Percentiles rank a stretch among this genome's conserved stretches.
These are phyloP conservation scores for Xylocampa areola DNA, from an alignment of 2,888 invertebrate genomes.

Conservation along the genomic window DNA sequence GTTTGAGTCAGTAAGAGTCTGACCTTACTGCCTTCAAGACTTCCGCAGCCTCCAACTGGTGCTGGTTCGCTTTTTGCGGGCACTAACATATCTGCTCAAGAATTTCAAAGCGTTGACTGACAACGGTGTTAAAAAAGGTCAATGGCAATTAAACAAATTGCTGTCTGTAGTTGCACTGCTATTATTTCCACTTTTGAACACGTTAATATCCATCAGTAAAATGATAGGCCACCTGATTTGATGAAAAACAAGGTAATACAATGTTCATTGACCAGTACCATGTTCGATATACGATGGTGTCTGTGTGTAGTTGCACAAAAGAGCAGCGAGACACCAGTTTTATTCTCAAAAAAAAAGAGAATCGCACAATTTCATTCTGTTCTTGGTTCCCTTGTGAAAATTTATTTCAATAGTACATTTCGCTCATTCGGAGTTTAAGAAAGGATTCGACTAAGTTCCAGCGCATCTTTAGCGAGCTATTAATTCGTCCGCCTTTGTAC, in stretches of 20 bases:
- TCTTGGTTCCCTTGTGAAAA: constrained; percentile 75
- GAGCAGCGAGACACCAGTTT: constrained; percentile 78
- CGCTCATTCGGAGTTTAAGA: constrained; percentile 67
- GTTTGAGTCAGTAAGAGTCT: no score
- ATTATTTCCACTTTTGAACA: constrained; percentile 16
- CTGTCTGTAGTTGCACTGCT: neutral
- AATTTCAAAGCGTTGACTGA: constrained; percentile 1
- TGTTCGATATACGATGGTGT: constrained; percentile 13
- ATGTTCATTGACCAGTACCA: neutral
- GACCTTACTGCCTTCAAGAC: no score
- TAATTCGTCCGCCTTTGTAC: constrained; percentile 66
- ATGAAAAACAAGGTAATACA: constrained; percentile 8
- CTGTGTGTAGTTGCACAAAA: constrained; percentile 69
- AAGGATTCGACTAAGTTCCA: constrained; percentile 65
- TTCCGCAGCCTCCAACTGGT: no score
- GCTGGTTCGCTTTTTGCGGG: no score
- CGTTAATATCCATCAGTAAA: constrained; percentile 12
- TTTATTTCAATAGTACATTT: constrained; percentile 75
- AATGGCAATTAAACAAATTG: constrained; percentile 7
- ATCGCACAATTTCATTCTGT: constrained; percentile 75
- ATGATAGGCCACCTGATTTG: constrained; percentile 12
- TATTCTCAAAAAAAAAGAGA: constrained; percentile 72
- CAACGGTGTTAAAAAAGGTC: no score
- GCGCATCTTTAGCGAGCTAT: constrained; percentile 69
- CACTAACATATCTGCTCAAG: constrained; percentile 12